phyloP scores from a whole-genome alignment of 1,140 invertebrate genomes.

The Geopemphigus sp. region DNA sequence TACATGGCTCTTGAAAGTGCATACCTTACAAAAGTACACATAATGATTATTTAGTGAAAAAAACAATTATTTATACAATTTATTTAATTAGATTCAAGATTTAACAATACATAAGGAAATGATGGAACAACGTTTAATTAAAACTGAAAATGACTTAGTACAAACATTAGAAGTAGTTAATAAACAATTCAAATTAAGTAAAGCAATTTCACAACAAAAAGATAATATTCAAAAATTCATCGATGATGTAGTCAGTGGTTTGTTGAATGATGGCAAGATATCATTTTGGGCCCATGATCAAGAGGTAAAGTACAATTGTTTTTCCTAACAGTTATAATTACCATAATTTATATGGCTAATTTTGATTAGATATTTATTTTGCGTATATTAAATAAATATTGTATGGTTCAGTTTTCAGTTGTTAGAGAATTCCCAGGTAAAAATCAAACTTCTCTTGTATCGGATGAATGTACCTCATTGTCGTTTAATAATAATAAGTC shows the following conservation, averaged over 20 bases:
- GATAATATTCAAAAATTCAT: conserved; percentile 24
- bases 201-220: conserved; percentile 31
- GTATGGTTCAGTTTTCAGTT: conserved; percentile 28
- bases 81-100: conserved; percentile 41
- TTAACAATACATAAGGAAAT: conserved; percentile 23
- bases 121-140: conserved; percentile 1
- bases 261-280: conserved; percentile 26
- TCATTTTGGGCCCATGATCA: conserved; percentile 38
- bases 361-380: no score
- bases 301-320: conserved; percentile 18
- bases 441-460: not conserved
- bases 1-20: conserved; percentile 30
- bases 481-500: not conserved
- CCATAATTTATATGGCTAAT: no score
- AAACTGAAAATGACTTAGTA: conserved; percentile 26
- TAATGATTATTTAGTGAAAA: not conserved
- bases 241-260: conserved; percentile 26
- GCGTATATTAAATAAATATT: not conserved
- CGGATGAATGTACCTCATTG: not conserved
- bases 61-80: not conserved
- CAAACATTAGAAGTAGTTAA: conserved; percentile 30
- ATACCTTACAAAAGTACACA: conserved; percentile 28
- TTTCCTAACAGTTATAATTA: not conserved
- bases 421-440: conserved; percentile 27
- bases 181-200: conserved; percentile 34